Percentiles rank a stretch among this genome's conserved stretches.
These are phyloP conservation scores for Chloroclystis v-ata DNA, from an alignment of 2,888 invertebrate genomes.

Conservation along the genomic window DNA sequence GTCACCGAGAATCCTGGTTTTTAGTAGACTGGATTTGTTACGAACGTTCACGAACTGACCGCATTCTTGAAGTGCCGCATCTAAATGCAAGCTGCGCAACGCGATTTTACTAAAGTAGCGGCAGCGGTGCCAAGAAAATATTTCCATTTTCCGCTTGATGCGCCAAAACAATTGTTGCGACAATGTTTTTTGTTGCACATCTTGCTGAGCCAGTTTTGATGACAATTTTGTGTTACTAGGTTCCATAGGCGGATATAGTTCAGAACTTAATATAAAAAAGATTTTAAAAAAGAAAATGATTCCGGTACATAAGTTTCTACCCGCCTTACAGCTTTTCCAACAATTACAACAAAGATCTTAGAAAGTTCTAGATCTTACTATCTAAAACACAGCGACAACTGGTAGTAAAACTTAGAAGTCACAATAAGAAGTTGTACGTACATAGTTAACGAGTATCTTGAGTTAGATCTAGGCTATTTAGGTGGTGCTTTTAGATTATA, in stretches of 20 bases:
- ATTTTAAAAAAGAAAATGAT: no score
- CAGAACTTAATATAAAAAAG: not conserved
- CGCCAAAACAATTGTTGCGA: slow-evolving; percentile 25
- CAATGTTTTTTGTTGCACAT: slow-evolving; percentile 16
- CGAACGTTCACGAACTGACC: slow-evolving; percentile 32
- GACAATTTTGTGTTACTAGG: slow-evolving; percentile 25
- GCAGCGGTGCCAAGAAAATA: slow-evolving; percentile 48
- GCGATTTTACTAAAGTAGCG: slow-evolving; percentile 24
- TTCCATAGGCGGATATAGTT: slow-evolving; percentile 12
- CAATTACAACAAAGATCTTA: no score
- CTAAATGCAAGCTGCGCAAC: slow-evolving; percentile 17
- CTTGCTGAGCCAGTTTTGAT: slow-evolving; percentile 23
- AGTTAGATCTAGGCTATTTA: no score
- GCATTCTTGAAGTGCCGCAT: slow-evolving; percentile 29
- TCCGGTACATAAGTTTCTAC: no score
- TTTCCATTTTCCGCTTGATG: slow-evolving; percentile 41
- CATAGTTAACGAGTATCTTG: no score
- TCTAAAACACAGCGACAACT: no score
- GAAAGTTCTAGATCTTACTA: no score
- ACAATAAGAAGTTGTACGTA: no score
- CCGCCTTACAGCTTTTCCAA: no score
- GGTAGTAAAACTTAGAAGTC: no score
- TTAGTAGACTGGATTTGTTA: not conserved
- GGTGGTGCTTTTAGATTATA: no score
- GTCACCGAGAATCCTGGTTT: no score